Evolutionary conservation across 1,140 invertebrate species (phyloP).

Genomic region (Scaptomyza pallida): DNA sequence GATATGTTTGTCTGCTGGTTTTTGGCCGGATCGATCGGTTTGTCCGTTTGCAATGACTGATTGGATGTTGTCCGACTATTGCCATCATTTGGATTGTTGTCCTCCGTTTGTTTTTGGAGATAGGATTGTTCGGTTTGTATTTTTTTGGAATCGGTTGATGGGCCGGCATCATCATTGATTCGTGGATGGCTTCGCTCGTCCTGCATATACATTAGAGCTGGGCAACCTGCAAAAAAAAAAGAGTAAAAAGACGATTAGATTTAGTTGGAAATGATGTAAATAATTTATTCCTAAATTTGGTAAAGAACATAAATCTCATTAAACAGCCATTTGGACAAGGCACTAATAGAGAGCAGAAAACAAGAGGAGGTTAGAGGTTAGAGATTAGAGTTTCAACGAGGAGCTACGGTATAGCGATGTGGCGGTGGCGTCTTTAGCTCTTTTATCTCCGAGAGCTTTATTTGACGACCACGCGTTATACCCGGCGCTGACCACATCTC

Average conservation of each 20-base stretch:
- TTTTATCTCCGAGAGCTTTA: conserved; percentile 49
- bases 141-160: conserved; percentile 29
- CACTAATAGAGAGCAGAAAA: background rate
- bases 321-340: conserved; percentile 30
- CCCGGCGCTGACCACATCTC: conserved; percentile 64
- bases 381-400: no score
- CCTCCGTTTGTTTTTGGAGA: conserved; percentile 25
- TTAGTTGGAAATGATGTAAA: conserved; percentile 15
- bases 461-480: conserved; percentile 45
- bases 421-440: conserved; percentile 28
- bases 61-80: background rate
- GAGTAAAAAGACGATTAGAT: conserved; percentile 17
- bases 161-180: conserved; percentile 10
- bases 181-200: conserved; percentile 46
- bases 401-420: background rate
- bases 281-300: conserved; percentile 45
- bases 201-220: conserved; percentile 68
- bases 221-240: conserved; percentile 43
- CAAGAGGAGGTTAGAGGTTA: background rate
- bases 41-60: conserved; percentile 3
- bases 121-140: conserved; percentile 58
- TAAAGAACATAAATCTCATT: conserved; percentile 11
- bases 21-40: conserved; percentile 6
- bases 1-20: conserved; percentile 54
- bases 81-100: background rate